Evolutionary conservation across 2,797 vertebrate species (phyloP).

Genomic region (Lacerta viridis): DNA sequence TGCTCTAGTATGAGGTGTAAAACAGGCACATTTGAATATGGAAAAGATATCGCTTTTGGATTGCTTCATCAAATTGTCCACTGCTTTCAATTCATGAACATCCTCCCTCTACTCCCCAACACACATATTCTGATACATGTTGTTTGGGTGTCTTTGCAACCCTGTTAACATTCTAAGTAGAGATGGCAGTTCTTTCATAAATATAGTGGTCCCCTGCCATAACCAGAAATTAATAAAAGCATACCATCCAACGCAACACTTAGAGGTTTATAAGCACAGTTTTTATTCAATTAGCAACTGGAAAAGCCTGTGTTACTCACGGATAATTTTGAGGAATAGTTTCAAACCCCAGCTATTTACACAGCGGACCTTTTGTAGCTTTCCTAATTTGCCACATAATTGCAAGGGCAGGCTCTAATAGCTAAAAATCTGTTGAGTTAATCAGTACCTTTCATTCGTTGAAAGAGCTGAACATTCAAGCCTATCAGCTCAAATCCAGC

Average conservation of each 20-base stretch:
- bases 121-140: not conserved
- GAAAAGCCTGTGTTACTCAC: conserved; percentile 40
- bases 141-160: not conserved
- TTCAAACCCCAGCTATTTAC: conserved; percentile 57
- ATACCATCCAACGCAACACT: conserved; percentile 17
- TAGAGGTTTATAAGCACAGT: not conserved
- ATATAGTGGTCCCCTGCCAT: not conserved
- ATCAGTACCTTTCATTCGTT: conserved; percentile 32
- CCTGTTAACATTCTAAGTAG: not conserved
- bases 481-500: conserved; percentile 32
- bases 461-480: conserved; percentile 12
- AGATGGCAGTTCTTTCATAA: not conserved
- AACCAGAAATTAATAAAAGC: conserved; percentile 7
- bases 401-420: conserved; percentile 60
- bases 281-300: conserved; percentile 37
- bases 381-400: conserved; percentile 63
- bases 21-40: not conserved
- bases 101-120: not conserved
- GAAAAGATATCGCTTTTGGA: too few species aligned
- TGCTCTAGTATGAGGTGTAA: not conserved
- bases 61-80: not conserved
- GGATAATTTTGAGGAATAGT: conserved; percentile 41
- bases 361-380: conserved; percentile 46
- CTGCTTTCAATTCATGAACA: not conserved
- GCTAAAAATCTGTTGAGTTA: conserved; percentile 47